Conservation (phyloP, 2,797 vertebrate genomes). For the Tiaroga cobitis region DNA sequence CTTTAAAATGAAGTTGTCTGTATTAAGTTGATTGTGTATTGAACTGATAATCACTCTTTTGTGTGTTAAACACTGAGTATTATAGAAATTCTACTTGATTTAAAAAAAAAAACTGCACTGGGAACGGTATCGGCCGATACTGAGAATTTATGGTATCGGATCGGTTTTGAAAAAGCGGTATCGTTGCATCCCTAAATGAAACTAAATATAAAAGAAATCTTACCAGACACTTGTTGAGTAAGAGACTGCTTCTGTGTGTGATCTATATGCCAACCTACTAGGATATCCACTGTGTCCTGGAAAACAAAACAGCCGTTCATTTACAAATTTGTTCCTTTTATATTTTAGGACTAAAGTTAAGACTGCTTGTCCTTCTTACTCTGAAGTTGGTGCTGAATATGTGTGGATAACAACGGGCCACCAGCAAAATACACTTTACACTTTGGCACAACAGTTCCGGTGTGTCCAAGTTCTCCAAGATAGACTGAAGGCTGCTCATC, state of each 20-base stretch:
- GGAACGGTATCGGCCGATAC: no score
- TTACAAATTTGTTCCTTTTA: neutral
- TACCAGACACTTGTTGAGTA: constrained; percentile 95
- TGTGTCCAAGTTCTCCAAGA: constrained; percentile 97
- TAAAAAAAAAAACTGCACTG: no score
- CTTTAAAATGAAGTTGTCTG: no score
- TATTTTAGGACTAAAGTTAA: neutral
- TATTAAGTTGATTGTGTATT: no score
- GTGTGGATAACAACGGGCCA: constrained; percentile 96
- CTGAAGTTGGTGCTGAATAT: constrained; percentile 99
- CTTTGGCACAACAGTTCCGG: constrained; percentile 97
- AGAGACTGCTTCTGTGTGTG: constrained; percentile 95
- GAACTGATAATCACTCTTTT: no score
- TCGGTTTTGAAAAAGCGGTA: no score
- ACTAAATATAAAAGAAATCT: constrained; percentile 60
- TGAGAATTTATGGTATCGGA: no score
- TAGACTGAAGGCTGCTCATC: constrained; percentile 97
- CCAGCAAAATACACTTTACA: constrained; percentile 95
- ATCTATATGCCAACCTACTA: constrained; percentile 99
- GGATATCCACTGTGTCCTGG: constrained; percentile 98
- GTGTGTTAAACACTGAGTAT: no score
- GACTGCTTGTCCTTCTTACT: constrained; percentile 76
- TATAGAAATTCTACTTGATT: no score
- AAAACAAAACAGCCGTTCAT: constrained; percentile 18
- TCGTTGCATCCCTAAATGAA: no score